phyloP scores from a whole-genome alignment of 2,113 vertebrate species.

The Cariama cristata region DNA sequence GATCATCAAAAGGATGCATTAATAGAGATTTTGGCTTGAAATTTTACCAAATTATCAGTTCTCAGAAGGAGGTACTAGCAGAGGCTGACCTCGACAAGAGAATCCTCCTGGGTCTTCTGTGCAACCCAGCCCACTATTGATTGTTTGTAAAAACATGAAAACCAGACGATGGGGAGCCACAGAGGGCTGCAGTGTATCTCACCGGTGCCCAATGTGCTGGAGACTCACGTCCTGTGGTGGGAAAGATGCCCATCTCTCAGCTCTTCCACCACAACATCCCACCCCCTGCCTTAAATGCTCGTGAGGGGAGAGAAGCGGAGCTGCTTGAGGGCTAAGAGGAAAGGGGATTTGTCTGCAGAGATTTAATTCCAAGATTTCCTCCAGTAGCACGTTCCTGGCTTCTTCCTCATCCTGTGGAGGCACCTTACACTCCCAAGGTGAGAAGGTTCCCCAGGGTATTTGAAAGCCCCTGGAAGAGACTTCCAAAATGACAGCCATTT shows the following conservation, averaged over 20 bases:
- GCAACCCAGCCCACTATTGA: background rate
- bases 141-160: background rate
- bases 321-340: background rate
- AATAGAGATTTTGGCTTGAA: background rate
- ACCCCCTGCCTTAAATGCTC: background rate
- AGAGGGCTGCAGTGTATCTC: background rate
- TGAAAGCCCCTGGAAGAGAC: background rate
- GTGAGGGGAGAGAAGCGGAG: background rate
- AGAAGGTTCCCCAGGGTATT: background rate
- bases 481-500: background rate
- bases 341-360: background rate
- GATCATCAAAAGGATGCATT: background rate
- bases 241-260: background rate
- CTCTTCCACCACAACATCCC: background rate
- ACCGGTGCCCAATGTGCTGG: rapidly evolving
- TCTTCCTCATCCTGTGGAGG: background rate
- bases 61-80: background rate
- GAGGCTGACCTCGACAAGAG: background rate
- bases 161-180: rapidly evolving
- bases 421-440: background rate
- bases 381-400: background rate
- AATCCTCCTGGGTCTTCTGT: background rate
- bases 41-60: background rate
- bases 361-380: background rate
- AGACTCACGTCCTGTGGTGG: background rate